These are phyloP conservation scores for Onychorhynchus coronatus DNA, from an alignment of 2,113 vertebrate genomes.

Conservation along the genomic window DNA sequence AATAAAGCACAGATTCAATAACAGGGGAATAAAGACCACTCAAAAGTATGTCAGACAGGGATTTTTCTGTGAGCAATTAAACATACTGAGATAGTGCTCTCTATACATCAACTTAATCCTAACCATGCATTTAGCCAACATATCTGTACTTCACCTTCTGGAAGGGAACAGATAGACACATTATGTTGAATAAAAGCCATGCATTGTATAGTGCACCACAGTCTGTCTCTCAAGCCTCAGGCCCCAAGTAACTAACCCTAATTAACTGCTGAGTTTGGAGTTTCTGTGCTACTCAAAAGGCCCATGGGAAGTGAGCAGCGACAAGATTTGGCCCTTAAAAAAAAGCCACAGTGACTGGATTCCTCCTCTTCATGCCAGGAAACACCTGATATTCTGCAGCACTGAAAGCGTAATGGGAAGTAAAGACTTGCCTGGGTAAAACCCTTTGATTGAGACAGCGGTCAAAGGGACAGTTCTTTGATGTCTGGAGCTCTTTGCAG, in stretches of 20 bases:
- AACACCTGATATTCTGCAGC: slow-evolving; percentile 4
- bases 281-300: slow-evolving; percentile 24
- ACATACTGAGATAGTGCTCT: not conserved
- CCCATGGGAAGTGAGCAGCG: slow-evolving; percentile 17
- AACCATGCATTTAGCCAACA: not conserved
- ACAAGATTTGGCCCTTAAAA: slow-evolving; percentile 18
- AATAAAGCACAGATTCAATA: slow-evolving; percentile 16
- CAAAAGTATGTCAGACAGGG: not conserved
- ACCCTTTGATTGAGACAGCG: slow-evolving; percentile 30
- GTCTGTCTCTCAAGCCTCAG: slow-evolving; percentile 17
- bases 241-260: slow-evolving; percentile 28
- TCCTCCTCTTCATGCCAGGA: slow-evolving; percentile 13
- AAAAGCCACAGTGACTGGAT: not conserved
- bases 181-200: not conserved
- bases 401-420: not conserved
- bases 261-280: slow-evolving; percentile 32
- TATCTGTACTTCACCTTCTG: not conserved
- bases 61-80: slow-evolving; percentile 26
- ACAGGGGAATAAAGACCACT: not conserved
- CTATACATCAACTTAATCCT: slow-evolving; percentile 11
- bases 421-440: not conserved
- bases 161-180: not conserved
- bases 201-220: not conserved
- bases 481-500: slow-evolving; percentile 54
- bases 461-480: slow-evolving; percentile 58